phyloP scores from a whole-genome alignment of 2,113 vertebrate genomes.

The Urocitellus parryii region DNA sequence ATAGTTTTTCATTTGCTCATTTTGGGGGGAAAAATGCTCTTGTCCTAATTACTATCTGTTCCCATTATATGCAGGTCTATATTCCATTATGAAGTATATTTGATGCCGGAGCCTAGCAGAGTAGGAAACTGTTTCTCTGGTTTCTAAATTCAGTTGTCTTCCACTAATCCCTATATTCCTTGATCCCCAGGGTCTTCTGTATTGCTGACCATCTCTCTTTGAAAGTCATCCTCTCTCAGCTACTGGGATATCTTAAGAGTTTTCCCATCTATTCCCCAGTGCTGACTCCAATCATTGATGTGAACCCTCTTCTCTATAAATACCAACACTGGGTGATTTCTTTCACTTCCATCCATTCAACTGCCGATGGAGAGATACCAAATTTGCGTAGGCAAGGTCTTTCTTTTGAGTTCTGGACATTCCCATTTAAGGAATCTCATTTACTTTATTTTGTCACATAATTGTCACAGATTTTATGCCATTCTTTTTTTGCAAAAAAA shows the following conservation, averaged over 20 bases:
- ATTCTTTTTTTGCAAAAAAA: too few relatives aligned
- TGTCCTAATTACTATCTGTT: neutral
- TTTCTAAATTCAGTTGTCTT: neutral
- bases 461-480: too few relatives aligned
- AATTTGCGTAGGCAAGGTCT: neutral
- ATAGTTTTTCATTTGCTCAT: neutral
- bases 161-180: neutral
- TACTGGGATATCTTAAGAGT: neutral
- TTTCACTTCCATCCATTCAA: neutral
- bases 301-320: neutral
- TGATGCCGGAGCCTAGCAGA: neutral
- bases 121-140: neutral
- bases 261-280: neutral
- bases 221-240: neutral
- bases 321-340: neutral
- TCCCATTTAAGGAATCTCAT: neutral
- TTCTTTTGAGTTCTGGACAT: constrained; percentile 11
- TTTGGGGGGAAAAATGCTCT: neutral
- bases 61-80: neutral
- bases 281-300: neutral
- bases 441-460: neutral
- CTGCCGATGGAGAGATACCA: neutral
- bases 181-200: neutral
- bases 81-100: neutral
- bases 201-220: neutral